Base-by-base conservation (phyloP, 92 coral and sea anemone species). In the Isaurus tuberculatus region DNA sequence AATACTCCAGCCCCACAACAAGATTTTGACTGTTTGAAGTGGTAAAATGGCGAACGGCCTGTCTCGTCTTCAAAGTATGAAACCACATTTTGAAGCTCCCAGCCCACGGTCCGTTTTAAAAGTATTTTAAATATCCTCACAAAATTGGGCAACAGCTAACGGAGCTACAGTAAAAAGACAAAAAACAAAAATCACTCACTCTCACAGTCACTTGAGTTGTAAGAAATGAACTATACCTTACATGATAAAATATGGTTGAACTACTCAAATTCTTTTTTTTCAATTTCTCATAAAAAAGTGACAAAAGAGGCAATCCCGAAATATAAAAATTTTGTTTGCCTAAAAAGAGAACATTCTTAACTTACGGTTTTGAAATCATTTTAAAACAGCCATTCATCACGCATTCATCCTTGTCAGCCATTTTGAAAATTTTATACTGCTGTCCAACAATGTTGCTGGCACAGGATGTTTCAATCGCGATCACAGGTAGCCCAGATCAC, bases 31-130 rank as follows among this genome's bases (percentile, higher is more conserved):
- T 90, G 83, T 96, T 96, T 16, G 88, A 33, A 11, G 94, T 37
- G 11, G 88, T 85, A 8, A 96, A 85, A 30, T 83, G 64, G 33
- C 92, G 92, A 11, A 96, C 83, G 5, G 92, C 85, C 63, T 96
- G 99, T 26, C 98, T 86, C 16, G 98, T 84, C 67, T 96, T 96
- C 32, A 96, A 72, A 28, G 99, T 94, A 44, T 96, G 99, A 64
- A 91, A 94, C 99, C 99, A 96, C 99, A 96, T 96, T n/a, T 26
- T 63, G 2, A 16, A 27, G 69, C 2, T 49, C 4, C 20, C 4
- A n/a, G 58, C 11, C 1, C 58, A 2, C 58, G 58, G 58, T 49
- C 15, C 0, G 58, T 49, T 49, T n/a, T 49, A 4, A 37, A 37
- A 4, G 11, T 49, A 49, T 49, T 10, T 49, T 17, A 17, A 11